These are phyloP conservation scores for Ariopsis seemanni DNA, from an alignment of 2,113 vertebrate genomes.

Conservation along the genomic window DNA sequence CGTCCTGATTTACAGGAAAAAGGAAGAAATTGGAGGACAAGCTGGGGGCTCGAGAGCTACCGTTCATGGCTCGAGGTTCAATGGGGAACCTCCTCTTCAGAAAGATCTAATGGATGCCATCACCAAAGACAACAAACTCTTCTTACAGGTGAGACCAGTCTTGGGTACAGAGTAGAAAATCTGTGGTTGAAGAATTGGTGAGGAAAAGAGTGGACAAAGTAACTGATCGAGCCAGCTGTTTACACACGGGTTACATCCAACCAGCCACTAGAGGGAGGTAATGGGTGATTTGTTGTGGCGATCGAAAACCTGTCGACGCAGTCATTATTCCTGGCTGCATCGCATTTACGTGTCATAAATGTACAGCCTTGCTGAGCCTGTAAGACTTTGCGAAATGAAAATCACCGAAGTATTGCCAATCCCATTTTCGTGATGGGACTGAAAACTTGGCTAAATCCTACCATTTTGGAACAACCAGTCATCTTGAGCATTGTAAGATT, in stretches of 20 bases:
- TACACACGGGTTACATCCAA: too few relatives aligned
- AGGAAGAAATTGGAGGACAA: slow-evolving; percentile 70
- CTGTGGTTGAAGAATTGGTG: slow-evolving; percentile 81
- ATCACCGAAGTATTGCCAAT: background rate
- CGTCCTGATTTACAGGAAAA: slow-evolving; percentile 94
- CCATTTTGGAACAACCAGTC: background rate
- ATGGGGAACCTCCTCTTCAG: slow-evolving; percentile 90
- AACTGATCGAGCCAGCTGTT: background rate
- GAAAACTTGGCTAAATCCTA: background rate
- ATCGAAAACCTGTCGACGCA: background rate
- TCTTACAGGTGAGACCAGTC: slow-evolving; percentile 84
- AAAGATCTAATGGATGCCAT: slow-evolving; percentile 98
- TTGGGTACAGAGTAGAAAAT: slow-evolving; percentile 73
- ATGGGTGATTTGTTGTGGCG: background rate
- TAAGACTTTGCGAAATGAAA: background rate
- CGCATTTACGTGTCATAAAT: background rate
- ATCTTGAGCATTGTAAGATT: too few relatives aligned
- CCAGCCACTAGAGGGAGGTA: background rate
- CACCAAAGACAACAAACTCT: slow-evolving; percentile 97
- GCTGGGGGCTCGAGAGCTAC: slow-evolving; percentile 51
- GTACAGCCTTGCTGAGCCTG: background rate
- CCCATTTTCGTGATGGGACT: too few relatives aligned
- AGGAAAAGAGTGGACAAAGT: slow-evolving; percentile 46
- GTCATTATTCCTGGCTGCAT: background rate
- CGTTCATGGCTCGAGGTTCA: slow-evolving; percentile 78